Conservation (phyloP, 2,888 invertebrate genomes). For the Noctua fimbriata region DNA sequence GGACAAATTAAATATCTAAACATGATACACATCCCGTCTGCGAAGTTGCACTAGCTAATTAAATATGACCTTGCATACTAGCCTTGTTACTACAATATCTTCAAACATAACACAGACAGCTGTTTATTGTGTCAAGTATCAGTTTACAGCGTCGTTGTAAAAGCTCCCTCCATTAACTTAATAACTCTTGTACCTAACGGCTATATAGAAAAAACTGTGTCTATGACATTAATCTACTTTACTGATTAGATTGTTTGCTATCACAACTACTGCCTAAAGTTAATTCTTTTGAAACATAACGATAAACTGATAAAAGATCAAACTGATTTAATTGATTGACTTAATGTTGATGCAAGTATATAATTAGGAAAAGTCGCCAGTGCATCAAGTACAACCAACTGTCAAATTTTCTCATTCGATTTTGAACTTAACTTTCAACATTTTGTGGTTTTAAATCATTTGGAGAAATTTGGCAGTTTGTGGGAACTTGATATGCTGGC, state of each 20-base stretch:
- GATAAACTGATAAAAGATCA: background rate
- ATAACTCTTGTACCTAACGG: background rate
- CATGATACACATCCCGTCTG: background rate
- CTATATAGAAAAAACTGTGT: background rate
- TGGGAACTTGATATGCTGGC: too few relatives aligned
- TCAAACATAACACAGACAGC: background rate
- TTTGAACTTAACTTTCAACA: too few relatives aligned
- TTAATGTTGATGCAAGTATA: background rate
- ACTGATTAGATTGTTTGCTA: slow-evolving; percentile 24
- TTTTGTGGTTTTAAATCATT: too few relatives aligned
- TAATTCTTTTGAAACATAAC: background rate
- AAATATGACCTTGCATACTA: background rate
- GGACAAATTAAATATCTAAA: background rate
- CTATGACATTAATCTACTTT: slow-evolving; percentile 14
- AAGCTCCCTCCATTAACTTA: slow-evolving; percentile 16
- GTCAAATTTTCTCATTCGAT: too few relatives aligned
- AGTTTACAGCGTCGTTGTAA: slow-evolving; percentile 14
- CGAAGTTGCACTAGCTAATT: background rate
- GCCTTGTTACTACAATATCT: background rate
- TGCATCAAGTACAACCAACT: too few relatives aligned
- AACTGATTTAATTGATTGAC: background rate
- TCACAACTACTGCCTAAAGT: background rate
- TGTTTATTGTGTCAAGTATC: slow-evolving; percentile 22
- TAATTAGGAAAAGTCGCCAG: background rate
- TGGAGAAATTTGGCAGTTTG: too few relatives aligned